phyloP scores from a whole-genome alignment of 2,797 vertebrate species.

The Luscinia megarhynchos region DNA sequence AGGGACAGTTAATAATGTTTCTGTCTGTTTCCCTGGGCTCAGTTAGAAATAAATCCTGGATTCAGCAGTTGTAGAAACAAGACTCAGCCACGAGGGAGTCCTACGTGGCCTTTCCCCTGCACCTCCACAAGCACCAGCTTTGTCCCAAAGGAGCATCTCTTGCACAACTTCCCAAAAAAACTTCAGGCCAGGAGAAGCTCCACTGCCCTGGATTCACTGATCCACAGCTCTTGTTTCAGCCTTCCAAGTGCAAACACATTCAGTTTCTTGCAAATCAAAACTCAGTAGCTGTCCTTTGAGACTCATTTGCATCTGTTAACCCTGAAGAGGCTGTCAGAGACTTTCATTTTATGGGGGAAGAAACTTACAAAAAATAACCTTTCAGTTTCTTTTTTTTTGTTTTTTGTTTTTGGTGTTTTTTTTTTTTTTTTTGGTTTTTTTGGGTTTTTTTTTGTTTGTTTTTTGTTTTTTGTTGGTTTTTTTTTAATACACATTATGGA shows the following conservation, averaged over 20 bases:
- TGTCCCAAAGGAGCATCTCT: rapidly evolving
- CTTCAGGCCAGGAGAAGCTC: neutral
- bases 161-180: neutral
- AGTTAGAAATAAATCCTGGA: neutral
- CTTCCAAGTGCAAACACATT: neutral
- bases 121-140: neutral
- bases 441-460: no score
- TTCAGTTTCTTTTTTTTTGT: neutral
- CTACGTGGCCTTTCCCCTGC: neutral
- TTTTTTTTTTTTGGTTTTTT: neutral
- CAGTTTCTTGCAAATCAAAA: neutral
- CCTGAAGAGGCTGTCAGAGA: neutral
- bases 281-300: neutral
- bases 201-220: neutral
- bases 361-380: neutral
- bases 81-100: neutral
- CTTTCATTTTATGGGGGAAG: neutral
- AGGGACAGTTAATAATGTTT: neutral
- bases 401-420: no score
- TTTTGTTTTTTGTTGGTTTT: neutral
- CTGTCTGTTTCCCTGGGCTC: neutral
- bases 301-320: neutral
- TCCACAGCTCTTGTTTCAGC: neutral
- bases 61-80: neutral
- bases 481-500: no score